Evolutionary conservation across 1,140 invertebrate genomes (phyloP).

Genomic region (Oreohelix idahoensis): DNA sequence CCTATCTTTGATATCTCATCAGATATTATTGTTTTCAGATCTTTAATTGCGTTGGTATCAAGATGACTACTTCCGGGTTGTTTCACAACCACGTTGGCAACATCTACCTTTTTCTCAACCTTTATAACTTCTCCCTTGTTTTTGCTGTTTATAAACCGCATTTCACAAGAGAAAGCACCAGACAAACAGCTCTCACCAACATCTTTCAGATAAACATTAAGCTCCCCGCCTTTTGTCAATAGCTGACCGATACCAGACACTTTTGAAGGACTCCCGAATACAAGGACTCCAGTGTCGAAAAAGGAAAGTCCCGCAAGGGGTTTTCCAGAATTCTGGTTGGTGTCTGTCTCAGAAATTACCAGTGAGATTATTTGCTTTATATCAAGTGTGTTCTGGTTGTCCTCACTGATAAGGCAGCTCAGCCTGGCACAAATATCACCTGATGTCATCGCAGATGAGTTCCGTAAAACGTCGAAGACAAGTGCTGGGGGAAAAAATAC

Average conservation of each 20-base stretch:
- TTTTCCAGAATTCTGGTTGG: not conserved
- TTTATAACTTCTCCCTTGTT: not conserved
- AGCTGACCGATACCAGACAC: not conserved
- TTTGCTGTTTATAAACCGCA: not conserved
- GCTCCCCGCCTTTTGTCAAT: not conserved
- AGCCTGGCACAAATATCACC: not conserved
- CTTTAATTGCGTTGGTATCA: not conserved
- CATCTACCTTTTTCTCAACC: not conserved
- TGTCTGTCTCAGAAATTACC: not conserved
- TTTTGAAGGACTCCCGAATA: not conserved
- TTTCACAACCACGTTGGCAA: not conserved
- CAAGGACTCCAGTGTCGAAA: not conserved
- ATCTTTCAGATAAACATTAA: not conserved
- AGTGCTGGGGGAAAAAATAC: not conserved
- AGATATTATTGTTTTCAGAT: not conserved
- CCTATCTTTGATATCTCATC: not conserved
- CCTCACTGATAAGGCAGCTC: not conserved
- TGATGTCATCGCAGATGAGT: not conserved
- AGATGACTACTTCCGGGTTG: not conserved
- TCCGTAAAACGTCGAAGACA: not conserved
- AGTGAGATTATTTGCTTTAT: not conserved
- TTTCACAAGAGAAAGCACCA: not conserved
- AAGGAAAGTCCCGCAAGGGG: not conserved
- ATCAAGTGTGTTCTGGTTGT: not conserved
- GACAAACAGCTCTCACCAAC: not conserved